Evolutionary conservation across 2,797 vertebrate genomes (phyloP).

Genomic region (Betta splendens): DNA sequence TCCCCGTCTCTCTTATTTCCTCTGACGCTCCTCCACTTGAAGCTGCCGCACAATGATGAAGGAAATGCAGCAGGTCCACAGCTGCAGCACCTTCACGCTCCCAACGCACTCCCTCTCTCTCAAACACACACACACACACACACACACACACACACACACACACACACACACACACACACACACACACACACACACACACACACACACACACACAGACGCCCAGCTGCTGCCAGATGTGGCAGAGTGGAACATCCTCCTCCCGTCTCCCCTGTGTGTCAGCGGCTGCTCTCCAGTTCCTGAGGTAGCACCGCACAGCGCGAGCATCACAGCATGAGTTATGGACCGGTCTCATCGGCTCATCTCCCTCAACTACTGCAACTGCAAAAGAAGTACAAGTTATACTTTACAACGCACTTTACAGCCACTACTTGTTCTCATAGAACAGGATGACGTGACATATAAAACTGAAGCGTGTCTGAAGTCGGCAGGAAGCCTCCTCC

Average conservation of each 20-base stretch:
- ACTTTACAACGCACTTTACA: too few relatives aligned
- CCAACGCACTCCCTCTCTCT: constrained; percentile 28
- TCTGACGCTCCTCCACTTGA: constrained; percentile 27
- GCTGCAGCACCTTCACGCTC: constrained; percentile 26
- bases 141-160: constrained; percentile 29
- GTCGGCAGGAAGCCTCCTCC: too few relatives aligned
- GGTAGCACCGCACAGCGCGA: not conserved
- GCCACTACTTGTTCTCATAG: too few relatives aligned
- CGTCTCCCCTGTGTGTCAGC: not conserved
- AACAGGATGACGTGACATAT: too few relatives aligned
- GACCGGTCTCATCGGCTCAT: constrained; percentile 31
- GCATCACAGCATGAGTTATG: constrained; percentile 37
- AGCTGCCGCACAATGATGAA: constrained; percentile 45
- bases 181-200: constrained; percentile 32
- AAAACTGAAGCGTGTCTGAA: too few relatives aligned
- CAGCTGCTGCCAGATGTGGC: constrained; percentile 72
- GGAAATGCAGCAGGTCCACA: constrained; percentile 30
- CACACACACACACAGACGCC: constrained; percentile 18
- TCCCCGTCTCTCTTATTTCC: constrained; percentile 17
- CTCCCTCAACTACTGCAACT: constrained; percentile 17
- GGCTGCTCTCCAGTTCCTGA: constrained; percentile 12
- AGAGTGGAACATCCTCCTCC: constrained; percentile 33
- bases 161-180: constrained; percentile 34
- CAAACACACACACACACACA: constrained; percentile 18
- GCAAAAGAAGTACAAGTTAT: not conserved